Base-by-base conservation (phyloP, 1,140 invertebrate genomes). In the Drosophila pruinosa region DNA sequence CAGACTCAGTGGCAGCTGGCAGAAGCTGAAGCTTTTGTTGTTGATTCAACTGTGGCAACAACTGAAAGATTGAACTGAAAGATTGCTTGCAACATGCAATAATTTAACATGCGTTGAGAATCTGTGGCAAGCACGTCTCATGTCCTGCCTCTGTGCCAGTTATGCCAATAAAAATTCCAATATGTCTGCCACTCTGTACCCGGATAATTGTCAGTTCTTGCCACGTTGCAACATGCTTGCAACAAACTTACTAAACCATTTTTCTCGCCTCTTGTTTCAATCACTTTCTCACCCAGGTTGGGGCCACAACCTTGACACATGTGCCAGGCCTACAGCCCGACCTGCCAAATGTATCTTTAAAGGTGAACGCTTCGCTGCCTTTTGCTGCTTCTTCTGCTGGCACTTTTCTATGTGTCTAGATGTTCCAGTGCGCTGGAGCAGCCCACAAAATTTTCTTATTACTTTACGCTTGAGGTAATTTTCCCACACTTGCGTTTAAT, bases 401-500 rank as follows among this genome's bases (percentile, higher is more conserved):
- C n/a, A n/a, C n/a, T 6, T 26, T 21, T 28, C 3, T 15, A 4
- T 39, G 31, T 22, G n/a, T 52, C 7, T n/a, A 21, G 38, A 52
- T 61, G 52, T 74, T 63, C 72, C 58, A 36, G 53, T 28, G 54
- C 34, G 45, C n/a, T n/a, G n/a, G n/a, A n/a, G n/a, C 58, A 67
- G 48, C 56, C 59, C 45, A 76, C 62, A 78, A 85, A 83, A 85
- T 85, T 63, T 85, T 85, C 74, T 88, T 78, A 64, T 78, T 67
- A 76, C 75, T 88, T 89, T 82, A 78, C 82, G 82, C 82, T 82
- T 65, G 71, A 89, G 88, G 75, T 69, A 70, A 82, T 88, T 76
- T 88, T 88, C 83, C 82, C 83, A 88, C 82, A 88, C 83, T 76
- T 78, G 75, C 72, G 82, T 58, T 78, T 88, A 82, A 89, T 88